A percentile compares a stretch with the other conserved stretches of the same genome.
These are phyloP conservation scores for Anguilla japonica DNA, from an alignment of 2,113 vertebrate species.

Conservation along the genomic window DNA sequence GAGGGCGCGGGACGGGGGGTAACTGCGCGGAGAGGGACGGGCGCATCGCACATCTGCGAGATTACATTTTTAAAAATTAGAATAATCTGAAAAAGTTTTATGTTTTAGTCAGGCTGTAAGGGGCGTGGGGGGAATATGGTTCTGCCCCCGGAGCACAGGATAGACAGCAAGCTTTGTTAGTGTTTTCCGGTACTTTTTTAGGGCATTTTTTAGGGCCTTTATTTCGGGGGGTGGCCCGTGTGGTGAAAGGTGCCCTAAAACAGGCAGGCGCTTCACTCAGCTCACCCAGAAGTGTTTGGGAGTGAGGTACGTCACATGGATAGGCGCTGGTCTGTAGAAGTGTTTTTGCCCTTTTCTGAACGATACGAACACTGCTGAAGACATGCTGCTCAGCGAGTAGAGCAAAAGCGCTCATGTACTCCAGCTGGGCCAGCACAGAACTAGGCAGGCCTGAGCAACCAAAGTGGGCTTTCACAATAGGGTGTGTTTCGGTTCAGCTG, in stretches of 20 bases:
- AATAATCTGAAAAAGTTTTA: not conserved
- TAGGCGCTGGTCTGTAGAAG: not conserved
- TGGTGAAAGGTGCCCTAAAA: not conserved
- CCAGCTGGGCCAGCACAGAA: too few species aligned
- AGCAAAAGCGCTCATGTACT: too few species aligned
- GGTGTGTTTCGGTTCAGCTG: too few species aligned
- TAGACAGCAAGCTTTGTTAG: not conserved
- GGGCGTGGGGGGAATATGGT: not conserved
- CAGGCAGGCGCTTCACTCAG: not conserved
- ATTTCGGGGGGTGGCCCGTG: not conserved
- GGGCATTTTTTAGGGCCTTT: not conserved
- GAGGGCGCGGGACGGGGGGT: too few species aligned
- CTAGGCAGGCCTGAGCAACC: too few species aligned
- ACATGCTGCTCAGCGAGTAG: not conserved
- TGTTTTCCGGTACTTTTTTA: not conserved
- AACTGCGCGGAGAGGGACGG: too few species aligned
- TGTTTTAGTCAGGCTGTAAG: slow-evolving; percentile 22
- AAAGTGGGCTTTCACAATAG: too few species aligned
- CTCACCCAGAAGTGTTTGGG: not conserved
- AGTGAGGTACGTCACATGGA: not conserved
- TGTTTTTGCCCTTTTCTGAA: not conserved
- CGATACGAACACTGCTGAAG: not conserved
- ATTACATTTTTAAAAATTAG: slow-evolving; percentile 32
- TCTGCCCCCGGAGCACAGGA: not conserved
- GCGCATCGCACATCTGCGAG: slow-evolving; percentile 17